Evolutionary conservation across 92 coral and sea anemone species (phyloP), one percentile per base, ranked within the genome.

Genomic region (Ricordea florida): DNA sequence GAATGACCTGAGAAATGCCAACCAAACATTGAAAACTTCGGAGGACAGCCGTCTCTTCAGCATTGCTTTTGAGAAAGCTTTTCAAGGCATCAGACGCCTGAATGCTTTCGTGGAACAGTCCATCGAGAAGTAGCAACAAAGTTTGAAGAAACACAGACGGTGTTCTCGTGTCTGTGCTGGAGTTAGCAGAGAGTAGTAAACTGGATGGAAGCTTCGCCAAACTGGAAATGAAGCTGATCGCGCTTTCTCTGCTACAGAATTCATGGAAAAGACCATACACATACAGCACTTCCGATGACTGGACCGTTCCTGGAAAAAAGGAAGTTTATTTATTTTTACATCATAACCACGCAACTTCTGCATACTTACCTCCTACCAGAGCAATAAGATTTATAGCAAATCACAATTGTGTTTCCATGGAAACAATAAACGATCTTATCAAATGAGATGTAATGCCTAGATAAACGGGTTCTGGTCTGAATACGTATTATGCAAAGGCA

Each of bases 181-280:
- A 17, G 13, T 70, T 32, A 57, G 42, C 38, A 38, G 67, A 36
- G 21, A 87, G 35, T 21, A 91, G 83, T 40, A 32, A 2, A 37
- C 28, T 28, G 20, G 72, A n/a, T 7, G 97, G 97, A 3, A 91
- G 79, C 8, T 79, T 46, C 0, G 74, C 56, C 16, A 91, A 80
- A n/a, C 57, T 35, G 58, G 76, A 74, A 14, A 87, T 67, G 18
- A 84, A 61, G 24, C 51, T 41, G 7, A 71, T 59, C 13, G 51
- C 60, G 42, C 33, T 51, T 13, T 73, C 32, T 44, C 58, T 38
- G 80, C 79, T 80, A 36, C 85, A 80, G 40, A 50, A 76, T 5
- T 76, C 62, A 15, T 66, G 82, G 57, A 87, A 91, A 3, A 40
- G 62, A 48, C 72, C 81, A 2, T 87, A 72, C 0, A 87, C 66